Conservation (phyloP, 2,888 invertebrate species). For the Phanerotoma sp. region DNA sequence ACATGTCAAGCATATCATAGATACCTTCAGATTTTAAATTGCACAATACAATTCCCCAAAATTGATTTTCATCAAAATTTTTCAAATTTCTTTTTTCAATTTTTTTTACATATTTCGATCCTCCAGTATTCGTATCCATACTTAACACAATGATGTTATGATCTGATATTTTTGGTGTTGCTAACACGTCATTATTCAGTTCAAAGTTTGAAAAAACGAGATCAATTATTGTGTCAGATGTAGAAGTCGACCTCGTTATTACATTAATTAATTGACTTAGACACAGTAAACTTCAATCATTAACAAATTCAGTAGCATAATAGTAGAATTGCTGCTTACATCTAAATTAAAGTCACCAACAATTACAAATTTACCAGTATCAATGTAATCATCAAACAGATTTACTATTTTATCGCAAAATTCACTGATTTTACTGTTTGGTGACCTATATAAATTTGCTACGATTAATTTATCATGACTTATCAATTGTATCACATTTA, state of each 20-base stretch:
- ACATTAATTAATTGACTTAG: background rate
- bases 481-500: no score
- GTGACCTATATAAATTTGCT: background rate
- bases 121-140: background rate
- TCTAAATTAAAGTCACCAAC: constrained; percentile 8
- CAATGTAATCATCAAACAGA: background rate
- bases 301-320: background rate
- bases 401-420: constrained; percentile 1
- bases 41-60: background rate
- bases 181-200: background rate
- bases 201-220: no score
- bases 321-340: background rate
- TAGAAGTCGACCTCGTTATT: no score
- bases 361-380: background rate
- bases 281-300: background rate
- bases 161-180: background rate
- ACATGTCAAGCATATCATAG: no score
- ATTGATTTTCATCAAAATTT: background rate
- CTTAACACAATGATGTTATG: background rate
- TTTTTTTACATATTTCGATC: no score
- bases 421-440: background rate
- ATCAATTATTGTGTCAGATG: background rate
- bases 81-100: no score
- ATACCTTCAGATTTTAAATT: no score
- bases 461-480: background rate